Base-by-base conservation (phyloP, 2,113 vertebrate genomes). In the Pipa parva region DNA sequence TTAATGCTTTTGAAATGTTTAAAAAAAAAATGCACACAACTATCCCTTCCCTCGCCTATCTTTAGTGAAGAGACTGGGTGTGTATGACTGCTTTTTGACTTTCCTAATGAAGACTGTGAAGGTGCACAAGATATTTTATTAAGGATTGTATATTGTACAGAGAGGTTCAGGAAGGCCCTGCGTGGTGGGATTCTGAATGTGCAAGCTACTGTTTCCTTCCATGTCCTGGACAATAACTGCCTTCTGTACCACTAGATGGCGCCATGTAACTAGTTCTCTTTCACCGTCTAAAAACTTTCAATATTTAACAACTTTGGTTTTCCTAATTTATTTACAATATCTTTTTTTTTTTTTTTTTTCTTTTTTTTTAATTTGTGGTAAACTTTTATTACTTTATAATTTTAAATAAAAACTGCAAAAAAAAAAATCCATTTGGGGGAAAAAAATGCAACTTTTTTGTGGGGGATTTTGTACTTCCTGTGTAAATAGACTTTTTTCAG, bases 381-480 rank as follows among this genome's bases (percentile, higher is more conserved):
- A n/a, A 80, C 87, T 90, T 90, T 90, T 89, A 87, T 90, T 89
- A 89, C 86, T 90, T 90, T 89, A 83, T 89, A 88, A 89, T 89
- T 89, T 90, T 84, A 90, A 88, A 90, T 88, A 90, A 88, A 90
- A 90, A 87, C 77, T 52, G 55, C 56, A 59, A 83, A 82, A 85
- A 84, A 83, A 85, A 86, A 85, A n/a, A n/a, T 81, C 29, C 12
- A 17, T 20, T 48, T 59, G 36, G 64, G 65, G 64, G 65, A 24
- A 83, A 86, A 75, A 82, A 81, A 84, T 84, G 77, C 85, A 89
- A 88, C 84, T 90, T 87, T 84, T 63, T 59, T 56, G 39, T 67
- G 80, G 81, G 88, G 87, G 80, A 85, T 89, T 90, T 90, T 90
- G 88, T 90, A 90, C 89, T 89, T 90, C 88, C 88, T 90, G 89